A percentile compares a stretch with the other conserved stretches of the same genome.
These are phyloP conservation scores for Pelochelys cantorii DNA, from an alignment of 2,797 vertebrate genomes.

Conservation along the genomic window DNA sequence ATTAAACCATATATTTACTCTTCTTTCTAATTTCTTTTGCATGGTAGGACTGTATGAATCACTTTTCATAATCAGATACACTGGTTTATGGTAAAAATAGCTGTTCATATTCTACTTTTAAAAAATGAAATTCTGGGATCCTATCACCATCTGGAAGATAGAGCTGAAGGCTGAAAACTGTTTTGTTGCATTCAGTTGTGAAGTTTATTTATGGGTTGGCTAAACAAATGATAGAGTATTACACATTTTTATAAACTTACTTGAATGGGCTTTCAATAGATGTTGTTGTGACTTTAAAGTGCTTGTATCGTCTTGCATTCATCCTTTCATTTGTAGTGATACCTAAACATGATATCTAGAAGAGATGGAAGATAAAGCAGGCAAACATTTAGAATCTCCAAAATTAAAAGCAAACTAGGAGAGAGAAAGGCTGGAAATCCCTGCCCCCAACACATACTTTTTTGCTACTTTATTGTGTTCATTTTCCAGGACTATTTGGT, in stretches of 20 bases:
- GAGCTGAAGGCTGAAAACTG: no score
- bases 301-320: slow-evolving; percentile 99
- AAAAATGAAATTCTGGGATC: not conserved
- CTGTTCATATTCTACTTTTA: not conserved
- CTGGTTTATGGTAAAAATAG: not conserved
- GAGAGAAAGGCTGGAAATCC: not conserved
- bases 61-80: not conserved
- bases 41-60: not conserved
- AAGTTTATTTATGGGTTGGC: not conserved
- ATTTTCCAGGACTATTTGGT: not conserved
- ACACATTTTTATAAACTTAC: slow-evolving; percentile 80
- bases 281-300: slow-evolving; percentile 99
- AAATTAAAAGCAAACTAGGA: slow-evolving; percentile 16
- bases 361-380: slow-evolving; percentile 29
- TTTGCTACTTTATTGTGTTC: not conserved
- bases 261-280: slow-evolving; percentile 99
- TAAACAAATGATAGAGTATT: not conserved
- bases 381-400: slow-evolving; percentile 1
- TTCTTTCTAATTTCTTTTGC: not conserved
- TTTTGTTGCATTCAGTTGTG: not conserved
- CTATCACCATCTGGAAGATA: not conserved
- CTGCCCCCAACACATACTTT: not conserved
- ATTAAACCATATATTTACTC: not conserved
- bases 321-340: slow-evolving; percentile 99
- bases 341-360: slow-evolving; percentile 95